These are phyloP conservation scores for Eupithecia tripunctaria DNA, from an alignment of 2,888 invertebrate species.

Conservation along the genomic window DNA sequence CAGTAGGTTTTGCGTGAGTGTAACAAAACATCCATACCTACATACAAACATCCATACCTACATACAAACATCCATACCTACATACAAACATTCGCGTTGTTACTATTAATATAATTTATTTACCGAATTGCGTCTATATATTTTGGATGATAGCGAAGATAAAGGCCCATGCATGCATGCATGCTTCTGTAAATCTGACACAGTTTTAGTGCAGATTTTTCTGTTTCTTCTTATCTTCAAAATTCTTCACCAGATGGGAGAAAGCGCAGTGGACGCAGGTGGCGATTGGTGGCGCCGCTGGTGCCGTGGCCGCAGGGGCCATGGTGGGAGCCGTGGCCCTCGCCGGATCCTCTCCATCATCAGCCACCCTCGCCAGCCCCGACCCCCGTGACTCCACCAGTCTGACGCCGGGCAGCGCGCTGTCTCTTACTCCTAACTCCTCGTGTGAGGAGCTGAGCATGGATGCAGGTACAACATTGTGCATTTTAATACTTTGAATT, in stretches of 20 bases:
- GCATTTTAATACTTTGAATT: neutral
- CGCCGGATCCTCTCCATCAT: constrained; percentile 77
- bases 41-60: no score
- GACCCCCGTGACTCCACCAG: constrained; percentile 83
- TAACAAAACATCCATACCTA: no score
- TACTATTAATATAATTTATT: no score
- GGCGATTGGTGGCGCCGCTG: constrained; percentile 74
- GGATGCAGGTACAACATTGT: constrained; percentile 62
- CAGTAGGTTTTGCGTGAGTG: no score
- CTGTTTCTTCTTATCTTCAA: no score
- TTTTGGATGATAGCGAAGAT: neutral
- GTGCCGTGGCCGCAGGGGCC: constrained; percentile 74
- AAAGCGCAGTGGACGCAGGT: constrained; percentile 85
- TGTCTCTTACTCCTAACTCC: constrained; percentile 89
- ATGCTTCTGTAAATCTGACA: no score
- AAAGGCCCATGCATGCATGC: no score
- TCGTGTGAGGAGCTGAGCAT: constrained; percentile 88
- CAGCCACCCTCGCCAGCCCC: constrained; percentile 63
- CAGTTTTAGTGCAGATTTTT: neutral
- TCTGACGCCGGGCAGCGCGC: constrained; percentile 85
- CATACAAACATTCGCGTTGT: no score
- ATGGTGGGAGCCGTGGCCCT: constrained; percentile 80
- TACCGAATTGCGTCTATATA: no score
- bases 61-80: no score
- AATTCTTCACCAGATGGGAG: constrained; percentile 86